Conservation (phyloP, 2,888 invertebrate genomes). For the Phyto melanocephala region DNA sequence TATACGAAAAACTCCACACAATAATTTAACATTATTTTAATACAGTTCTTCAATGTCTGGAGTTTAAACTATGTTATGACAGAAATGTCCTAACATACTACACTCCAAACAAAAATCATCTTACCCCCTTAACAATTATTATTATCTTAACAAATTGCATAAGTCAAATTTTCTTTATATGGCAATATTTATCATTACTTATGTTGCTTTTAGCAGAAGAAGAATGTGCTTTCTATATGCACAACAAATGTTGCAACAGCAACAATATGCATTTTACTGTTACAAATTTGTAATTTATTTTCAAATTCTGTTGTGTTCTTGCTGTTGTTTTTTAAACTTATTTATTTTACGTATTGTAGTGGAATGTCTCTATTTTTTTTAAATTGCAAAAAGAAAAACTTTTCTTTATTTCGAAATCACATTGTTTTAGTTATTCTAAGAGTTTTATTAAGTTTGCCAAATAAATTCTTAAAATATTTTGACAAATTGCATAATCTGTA, state of each 20-base stretch:
- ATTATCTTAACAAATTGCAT: slow-evolving; percentile 44
- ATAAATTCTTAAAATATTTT: slow-evolving; percentile 57
- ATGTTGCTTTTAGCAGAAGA: background rate
- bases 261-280: background rate
- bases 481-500: slow-evolving; percentile 39
- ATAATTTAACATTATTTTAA: too few relatives aligned
- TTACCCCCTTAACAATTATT: background rate
- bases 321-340: background rate
- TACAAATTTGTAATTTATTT: slow-evolving; percentile 20
- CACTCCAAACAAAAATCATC: too few relatives aligned
- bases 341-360: background rate
- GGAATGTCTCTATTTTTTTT: slow-evolving; percentile 17
- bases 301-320: slow-evolving; percentile 15
- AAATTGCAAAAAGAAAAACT: background rate
- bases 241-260: slow-evolving; percentile 11
- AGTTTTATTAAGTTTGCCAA: slow-evolving; percentile 50
- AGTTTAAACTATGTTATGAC: too few relatives aligned
- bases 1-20: too few relatives aligned
- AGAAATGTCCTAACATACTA: too few relatives aligned
- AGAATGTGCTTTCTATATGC: background rate
- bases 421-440: slow-evolving; percentile 38
- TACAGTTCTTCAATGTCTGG: too few relatives aligned
- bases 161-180: slow-evolving; percentile 40
- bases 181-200: slow-evolving; percentile 46
- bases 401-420: background rate